These are phyloP conservation scores for Antheraea assamensis DNA, from an alignment of 2,888 invertebrate species.

Conservation along the genomic window DNA sequence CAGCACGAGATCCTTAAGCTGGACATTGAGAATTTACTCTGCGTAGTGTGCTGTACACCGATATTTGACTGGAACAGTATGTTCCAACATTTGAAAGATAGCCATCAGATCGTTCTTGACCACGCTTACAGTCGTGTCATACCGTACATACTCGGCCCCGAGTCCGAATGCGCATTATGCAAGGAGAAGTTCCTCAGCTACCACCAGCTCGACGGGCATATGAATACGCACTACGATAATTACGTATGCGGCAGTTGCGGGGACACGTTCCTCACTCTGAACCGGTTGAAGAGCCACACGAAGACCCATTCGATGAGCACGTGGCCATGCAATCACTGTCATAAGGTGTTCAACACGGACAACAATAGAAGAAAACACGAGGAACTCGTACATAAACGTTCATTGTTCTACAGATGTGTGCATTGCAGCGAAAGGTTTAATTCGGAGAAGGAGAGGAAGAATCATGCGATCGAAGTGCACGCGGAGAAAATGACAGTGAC, in stretches of 20 bases:
- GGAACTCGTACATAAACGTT: constrained; percentile 45
- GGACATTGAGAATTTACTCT: constrained; percentile 52
- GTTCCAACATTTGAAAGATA: constrained; percentile 51
- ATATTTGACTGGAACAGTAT: constrained; percentile 53
- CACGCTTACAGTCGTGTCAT: constrained; percentile 50
- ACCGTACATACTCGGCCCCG: constrained; percentile 42
- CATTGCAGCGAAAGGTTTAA: constrained; percentile 52
- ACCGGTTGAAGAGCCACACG: constrained; percentile 56
- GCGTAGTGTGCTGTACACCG: constrained; percentile 44
- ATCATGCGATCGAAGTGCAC: constrained; percentile 50
- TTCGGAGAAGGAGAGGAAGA: constrained; percentile 40
- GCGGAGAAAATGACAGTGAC: constrained; percentile 43
- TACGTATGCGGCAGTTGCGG: constrained; percentile 64
- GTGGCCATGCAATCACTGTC: constrained; percentile 66
- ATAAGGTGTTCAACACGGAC: constrained; percentile 64
- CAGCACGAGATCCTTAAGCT: constrained; percentile 58
- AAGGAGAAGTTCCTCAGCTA: constrained; percentile 42
- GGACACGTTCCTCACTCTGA: constrained; percentile 48
- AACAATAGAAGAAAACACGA: constrained; percentile 56
- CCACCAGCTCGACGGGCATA: constrained; percentile 55
- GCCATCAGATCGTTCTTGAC: constrained; percentile 46
- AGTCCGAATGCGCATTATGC: constrained; percentile 54
- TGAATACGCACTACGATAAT: constrained; percentile 65
- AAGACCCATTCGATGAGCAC: constrained; percentile 61
- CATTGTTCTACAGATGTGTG: constrained; percentile 43